Conservation (phyloP, 2,797 vertebrate genomes). For the Gadopsis bispinosus region DNA sequence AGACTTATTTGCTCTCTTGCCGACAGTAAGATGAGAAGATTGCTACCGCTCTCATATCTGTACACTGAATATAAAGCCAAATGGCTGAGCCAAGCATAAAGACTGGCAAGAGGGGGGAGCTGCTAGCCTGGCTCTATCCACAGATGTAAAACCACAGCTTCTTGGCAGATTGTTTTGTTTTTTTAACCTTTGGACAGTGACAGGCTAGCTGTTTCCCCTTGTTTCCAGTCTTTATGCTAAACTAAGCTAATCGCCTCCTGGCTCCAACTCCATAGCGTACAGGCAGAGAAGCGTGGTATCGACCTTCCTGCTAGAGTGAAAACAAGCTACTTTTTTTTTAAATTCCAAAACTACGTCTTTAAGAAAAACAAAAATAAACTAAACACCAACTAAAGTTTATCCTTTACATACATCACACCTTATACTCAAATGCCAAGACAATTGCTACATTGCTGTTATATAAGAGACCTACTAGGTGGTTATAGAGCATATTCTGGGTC, state of each 20-base stretch:
- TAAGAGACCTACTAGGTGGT: background rate
- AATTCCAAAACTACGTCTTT: background rate
- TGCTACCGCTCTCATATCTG: background rate
- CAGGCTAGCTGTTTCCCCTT: background rate
- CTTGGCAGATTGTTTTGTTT: background rate
- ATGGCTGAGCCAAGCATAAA: background rate
- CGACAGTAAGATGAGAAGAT: background rate
- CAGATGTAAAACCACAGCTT: background rate
- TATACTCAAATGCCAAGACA: background rate
- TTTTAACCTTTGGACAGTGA: no score
- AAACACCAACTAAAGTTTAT: background rate
- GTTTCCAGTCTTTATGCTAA: background rate
- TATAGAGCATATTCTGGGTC: background rate
- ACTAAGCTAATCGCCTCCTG: background rate
- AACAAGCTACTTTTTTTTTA: background rate
- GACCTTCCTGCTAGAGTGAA: no score
- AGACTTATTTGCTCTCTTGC: background rate
- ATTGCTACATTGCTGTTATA: background rate
- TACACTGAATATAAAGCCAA: background rate
- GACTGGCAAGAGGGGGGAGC: background rate
- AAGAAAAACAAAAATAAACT: background rate
- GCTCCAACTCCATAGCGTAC: no score
- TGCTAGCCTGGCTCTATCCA: background rate
- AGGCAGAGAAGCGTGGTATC: background rate
- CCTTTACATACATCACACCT: background rate